Conservation (phyloP, 2,888 invertebrate genomes). For the Hipparchia semele region DNA sequence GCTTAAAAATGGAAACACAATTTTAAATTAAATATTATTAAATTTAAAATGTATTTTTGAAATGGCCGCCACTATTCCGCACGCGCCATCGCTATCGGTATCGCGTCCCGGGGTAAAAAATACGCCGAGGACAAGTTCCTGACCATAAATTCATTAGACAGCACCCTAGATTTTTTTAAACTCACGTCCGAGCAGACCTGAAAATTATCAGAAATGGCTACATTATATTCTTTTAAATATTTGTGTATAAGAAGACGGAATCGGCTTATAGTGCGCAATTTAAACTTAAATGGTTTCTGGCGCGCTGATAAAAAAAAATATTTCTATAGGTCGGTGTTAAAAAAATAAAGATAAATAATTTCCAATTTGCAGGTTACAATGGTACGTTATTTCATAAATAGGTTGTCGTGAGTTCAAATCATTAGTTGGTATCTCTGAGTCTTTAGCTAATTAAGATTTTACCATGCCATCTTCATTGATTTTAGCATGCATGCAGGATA, state of each 20-base stretch:
- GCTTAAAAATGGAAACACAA: constrained; percentile 4
- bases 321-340: too few species aligned
- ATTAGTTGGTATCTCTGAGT: too few species aligned
- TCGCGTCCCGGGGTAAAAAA: constrained; percentile 72
- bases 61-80: constrained; percentile 57
- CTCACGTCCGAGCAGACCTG: constrained; percentile 60
- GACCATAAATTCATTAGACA: constrained; percentile 83
- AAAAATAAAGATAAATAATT: too few species aligned
- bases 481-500: too few species aligned
- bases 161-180: constrained; percentile 70
- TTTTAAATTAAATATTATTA: constrained; percentile 9
- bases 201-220: constrained; percentile 53
- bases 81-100: constrained; percentile 69
- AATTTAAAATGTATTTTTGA: constrained; percentile 24
- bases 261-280: too few species aligned
- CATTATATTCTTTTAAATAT: neutral
- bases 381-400: too few species aligned
- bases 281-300: too few species aligned
- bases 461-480: too few species aligned
- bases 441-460: too few species aligned
- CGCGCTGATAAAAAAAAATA: too few species aligned
- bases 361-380: neutral
- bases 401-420: too few species aligned
- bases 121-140: constrained; percentile 73
- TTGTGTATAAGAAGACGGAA: too few species aligned